Evolutionary conservation across 2,797 vertebrate species (phyloP).

Genomic region (Amblyopsis hoosieri): DNA sequence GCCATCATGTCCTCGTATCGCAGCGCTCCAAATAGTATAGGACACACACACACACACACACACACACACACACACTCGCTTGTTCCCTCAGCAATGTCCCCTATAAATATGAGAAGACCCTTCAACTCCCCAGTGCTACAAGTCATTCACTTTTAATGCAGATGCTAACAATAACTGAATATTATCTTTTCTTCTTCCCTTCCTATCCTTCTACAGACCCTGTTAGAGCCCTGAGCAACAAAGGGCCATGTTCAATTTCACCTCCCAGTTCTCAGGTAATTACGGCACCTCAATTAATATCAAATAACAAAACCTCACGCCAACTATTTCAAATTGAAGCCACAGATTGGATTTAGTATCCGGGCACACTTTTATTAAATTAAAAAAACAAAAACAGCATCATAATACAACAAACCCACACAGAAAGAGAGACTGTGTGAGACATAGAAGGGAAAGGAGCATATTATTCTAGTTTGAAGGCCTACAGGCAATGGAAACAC

Average conservation of each 20-base stretch:
- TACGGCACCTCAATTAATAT: slow-evolving; percentile 73
- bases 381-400: background rate
- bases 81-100: slow-evolving; percentile 59
- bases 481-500: slow-evolving; percentile 50
- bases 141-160: slow-evolving; percentile 70
- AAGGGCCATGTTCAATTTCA: slow-evolving; percentile 68
- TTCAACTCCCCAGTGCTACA: slow-evolving; percentile 65
- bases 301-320: slow-evolving; percentile 54
- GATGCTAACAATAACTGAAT: slow-evolving; percentile 71
- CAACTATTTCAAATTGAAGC: slow-evolving; percentile 35
- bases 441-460: background rate
- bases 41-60: slow-evolving; percentile 21
- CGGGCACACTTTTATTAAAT: background rate
- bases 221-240: slow-evolving; percentile 65
- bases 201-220: slow-evolving; percentile 53
- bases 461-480: slow-evolving; percentile 21
- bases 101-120: slow-evolving; percentile 70
- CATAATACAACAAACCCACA: background rate
- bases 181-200: slow-evolving; percentile 58
- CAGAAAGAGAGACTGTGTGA: background rate
- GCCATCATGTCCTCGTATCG: slow-evolving; percentile 7
- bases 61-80: slow-evolving; percentile 35
- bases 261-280: slow-evolving; percentile 71
- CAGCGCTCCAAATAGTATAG: slow-evolving; percentile 23
- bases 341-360: slow-evolving; percentile 18